Conservation (phyloP, 2,797 vertebrate species). For the Sardinella longiceps region DNA sequence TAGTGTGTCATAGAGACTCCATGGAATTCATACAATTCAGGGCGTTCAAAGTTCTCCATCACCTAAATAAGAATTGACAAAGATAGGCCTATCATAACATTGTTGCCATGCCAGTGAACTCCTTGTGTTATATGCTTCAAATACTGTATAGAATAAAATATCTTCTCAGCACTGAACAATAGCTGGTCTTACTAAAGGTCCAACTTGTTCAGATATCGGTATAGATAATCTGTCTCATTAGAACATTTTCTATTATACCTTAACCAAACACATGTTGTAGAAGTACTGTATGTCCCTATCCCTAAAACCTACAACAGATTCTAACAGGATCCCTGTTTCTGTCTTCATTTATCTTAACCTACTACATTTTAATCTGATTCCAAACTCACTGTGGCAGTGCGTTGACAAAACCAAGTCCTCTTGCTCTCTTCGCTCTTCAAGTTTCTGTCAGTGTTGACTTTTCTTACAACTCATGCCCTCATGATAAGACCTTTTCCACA, state of each 20-base stretch:
- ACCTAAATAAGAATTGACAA: conserved; percentile 15
- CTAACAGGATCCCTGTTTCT: neutral
- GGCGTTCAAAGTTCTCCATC: conserved; percentile 35
- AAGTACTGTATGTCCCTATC: neutral
- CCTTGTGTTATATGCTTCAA: neutral
- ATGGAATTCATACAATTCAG: conserved; percentile 56
- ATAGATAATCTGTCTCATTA: too few species aligned
- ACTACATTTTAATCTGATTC: neutral
- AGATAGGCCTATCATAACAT: conserved; percentile 14
- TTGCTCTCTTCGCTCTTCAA: neutral
- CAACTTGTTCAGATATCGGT: neutral
- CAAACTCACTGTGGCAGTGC: neutral
- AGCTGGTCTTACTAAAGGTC: neutral
- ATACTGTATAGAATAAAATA: neutral
- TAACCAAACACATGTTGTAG: neutral
- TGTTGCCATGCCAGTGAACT: neutral
- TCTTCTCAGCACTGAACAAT: neutral
- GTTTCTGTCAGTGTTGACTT: neutral
- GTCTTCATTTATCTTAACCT: neutral
- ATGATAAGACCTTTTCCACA: neutral
- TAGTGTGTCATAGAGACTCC: conserved; percentile 55
- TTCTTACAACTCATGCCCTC: neutral
- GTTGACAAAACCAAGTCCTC: neutral
- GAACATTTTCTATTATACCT: too few species aligned
- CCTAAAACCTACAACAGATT: neutral